phyloP scores from a whole-genome alignment of 2,888 invertebrate species.

The Danaus chrysippus region DNA sequence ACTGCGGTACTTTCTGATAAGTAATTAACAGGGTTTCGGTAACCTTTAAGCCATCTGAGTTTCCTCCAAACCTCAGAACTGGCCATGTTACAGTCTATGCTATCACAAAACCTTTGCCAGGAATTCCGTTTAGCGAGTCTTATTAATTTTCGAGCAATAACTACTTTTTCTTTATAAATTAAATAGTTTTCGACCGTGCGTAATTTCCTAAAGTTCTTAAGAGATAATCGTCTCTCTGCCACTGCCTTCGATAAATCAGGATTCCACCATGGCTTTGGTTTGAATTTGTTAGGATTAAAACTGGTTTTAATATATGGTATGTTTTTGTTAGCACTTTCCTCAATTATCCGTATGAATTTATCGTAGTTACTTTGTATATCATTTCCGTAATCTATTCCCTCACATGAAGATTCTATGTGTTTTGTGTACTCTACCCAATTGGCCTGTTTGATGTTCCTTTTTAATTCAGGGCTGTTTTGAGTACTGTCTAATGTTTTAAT shows the following conservation, averaged over 20 bases:
- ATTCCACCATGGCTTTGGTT: too few relatives aligned
- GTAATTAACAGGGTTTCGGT: neutral
- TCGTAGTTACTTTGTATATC: slow-evolving; percentile 7
- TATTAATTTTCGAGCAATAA: slow-evolving; percentile 1
- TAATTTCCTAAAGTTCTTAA: too few relatives aligned
- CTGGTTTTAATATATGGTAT: neutral
- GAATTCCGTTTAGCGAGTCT: neutral
- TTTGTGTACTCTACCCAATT: slow-evolving; percentile 5
- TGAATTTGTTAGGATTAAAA: too few relatives aligned
- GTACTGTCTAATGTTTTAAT: too few relatives aligned
- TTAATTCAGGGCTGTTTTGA: neutral
- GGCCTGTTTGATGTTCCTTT: too few relatives aligned
- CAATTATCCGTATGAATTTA: neutral
- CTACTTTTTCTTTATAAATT: slow-evolving; percentile 1
- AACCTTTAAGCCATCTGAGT: slow-evolving; percentile 9
- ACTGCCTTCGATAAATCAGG: too few relatives aligned
- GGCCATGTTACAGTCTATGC: too few relatives aligned
- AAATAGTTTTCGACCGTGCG: too few relatives aligned
- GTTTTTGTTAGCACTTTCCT: slow-evolving; percentile 1
- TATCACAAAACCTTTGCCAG: neutral
- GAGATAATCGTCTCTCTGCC: too few relatives aligned
- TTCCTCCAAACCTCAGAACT: too few relatives aligned
- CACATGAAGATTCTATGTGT: slow-evolving; percentile 4
- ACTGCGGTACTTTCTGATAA: too few relatives aligned
- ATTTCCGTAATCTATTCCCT: slow-evolving; percentile 9